These are phyloP conservation scores for Drepana arcuata DNA, from an alignment of 1,140 invertebrate species.

Conservation along the genomic window DNA sequence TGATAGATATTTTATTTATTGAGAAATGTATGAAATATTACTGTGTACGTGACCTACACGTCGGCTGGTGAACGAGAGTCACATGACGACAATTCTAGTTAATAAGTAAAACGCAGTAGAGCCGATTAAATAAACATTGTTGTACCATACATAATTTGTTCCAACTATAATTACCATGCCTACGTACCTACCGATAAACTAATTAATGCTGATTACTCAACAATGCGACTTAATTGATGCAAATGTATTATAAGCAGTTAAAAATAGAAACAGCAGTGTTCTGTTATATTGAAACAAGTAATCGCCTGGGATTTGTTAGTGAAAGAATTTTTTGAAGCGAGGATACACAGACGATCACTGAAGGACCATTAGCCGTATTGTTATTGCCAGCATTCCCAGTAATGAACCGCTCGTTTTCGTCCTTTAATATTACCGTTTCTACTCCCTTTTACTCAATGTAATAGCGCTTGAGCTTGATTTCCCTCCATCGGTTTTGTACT, in stretches of 20 bases:
- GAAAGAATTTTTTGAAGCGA: slow-evolving; percentile 35
- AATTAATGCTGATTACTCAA: slow-evolving; percentile 14
- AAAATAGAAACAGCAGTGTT: neutral
- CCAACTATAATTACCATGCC: slow-evolving; percentile 2
- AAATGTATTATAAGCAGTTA: slow-evolving; percentile 17
- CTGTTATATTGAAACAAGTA: neutral
- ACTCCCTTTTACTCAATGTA: slow-evolving; percentile 37
- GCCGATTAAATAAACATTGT: neutral
- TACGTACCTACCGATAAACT: slow-evolving; percentile 15
- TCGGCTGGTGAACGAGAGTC: slow-evolving; percentile 21
- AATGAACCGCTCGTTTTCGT: slow-evolving; percentile 71
- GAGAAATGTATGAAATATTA: neutral
- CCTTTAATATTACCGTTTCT: slow-evolving; percentile 58
- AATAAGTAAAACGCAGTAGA: slow-evolving; percentile 14
- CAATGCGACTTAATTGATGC: slow-evolving; percentile 29
- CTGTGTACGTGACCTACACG: slow-evolving; percentile 60
- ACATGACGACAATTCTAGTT: slow-evolving; percentile 17
- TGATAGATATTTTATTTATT: neutral
- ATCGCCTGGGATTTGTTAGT: slow-evolving; percentile 33
- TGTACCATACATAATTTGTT: neutral
- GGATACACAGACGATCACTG: slow-evolving; percentile 49
- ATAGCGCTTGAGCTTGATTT: slow-evolving; percentile 42
- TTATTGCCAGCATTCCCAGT: slow-evolving; percentile 67
- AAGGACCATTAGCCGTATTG: slow-evolving; percentile 68
- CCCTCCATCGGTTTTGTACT: slow-evolving; percentile 36